Evolutionary conservation across 2,797 vertebrate species (phyloP).

Genomic region (Clarias pachynema): DNA sequence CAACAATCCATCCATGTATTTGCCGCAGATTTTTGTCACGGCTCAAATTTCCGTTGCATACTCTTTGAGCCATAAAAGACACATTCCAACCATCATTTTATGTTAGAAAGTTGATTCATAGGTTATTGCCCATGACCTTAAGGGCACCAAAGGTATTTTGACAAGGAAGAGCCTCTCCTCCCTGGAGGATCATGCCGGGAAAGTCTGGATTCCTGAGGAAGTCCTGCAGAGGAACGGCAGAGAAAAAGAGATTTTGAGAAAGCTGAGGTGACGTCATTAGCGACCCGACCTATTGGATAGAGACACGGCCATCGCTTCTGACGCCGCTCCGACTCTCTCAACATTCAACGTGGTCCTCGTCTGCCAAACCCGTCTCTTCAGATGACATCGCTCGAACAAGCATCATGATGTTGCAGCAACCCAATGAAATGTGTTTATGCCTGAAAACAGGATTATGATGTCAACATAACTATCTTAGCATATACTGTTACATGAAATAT

Average conservation of each 20-base stretch:
- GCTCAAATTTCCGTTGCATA: not conserved
- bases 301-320: conserved; percentile 65
- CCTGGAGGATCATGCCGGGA: conserved; percentile 23
- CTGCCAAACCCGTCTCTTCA: not conserved
- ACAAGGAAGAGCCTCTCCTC: conserved; percentile 25
- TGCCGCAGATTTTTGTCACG: not conserved
- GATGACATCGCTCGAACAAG: conserved; percentile 3
- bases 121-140: conserved; percentile 35
- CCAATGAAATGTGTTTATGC: not conserved
- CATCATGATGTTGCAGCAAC: not conserved
- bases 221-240: conserved; percentile 40
- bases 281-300: conserved; percentile 64
- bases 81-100: conserved; percentile 28
- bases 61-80: conserved; percentile 23
- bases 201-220: conserved; percentile 39
- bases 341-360: conserved; percentile 52
- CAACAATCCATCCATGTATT: not conserved
- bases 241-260: conserved; percentile 57
- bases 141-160: conserved; percentile 28
- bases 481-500: conserved; percentile 19
- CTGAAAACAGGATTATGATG: conserved; percentile 13
- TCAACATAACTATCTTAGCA: conserved; percentile 1
- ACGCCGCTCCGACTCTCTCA: conserved; percentile 66
- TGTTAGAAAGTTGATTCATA: conserved; percentile 35
- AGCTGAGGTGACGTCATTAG: conserved; percentile 65